Evolutionary conservation across 2,888 invertebrate species (phyloP).

Genomic region (Auanema sp.): DNA sequence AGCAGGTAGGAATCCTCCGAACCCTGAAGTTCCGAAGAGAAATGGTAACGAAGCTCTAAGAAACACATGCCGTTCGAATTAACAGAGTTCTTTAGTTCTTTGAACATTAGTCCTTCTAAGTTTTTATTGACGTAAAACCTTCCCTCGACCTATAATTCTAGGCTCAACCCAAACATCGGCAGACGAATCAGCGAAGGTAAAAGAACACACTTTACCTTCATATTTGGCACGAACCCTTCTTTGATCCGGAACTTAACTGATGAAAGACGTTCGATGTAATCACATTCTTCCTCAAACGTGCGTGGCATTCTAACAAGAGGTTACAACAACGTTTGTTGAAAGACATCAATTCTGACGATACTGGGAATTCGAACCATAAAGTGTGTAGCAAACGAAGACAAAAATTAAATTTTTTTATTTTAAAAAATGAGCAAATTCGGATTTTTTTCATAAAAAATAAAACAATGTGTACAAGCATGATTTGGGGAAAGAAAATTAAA

Average conservation of each 20-base stretch:
- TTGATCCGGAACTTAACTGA: constrained; percentile 88
- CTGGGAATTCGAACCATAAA: too few species aligned
- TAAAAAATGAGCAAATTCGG: neutral
- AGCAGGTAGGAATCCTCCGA: constrained; percentile 95
- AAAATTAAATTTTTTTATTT: neutral
- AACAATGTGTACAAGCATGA: neutral
- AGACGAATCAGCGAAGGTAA: neutral
- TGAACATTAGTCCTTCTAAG: constrained; percentile 92
- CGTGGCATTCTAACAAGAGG: constrained; percentile 64
- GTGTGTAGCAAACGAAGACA: too few species aligned
- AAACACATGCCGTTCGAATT: constrained; percentile 50
- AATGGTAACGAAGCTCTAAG: neutral
- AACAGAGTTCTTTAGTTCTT: constrained; percentile 87
- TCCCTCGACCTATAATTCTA: constrained; percentile 79
- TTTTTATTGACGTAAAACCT: constrained; percentile 90
- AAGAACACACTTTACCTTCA: constrained; percentile 74
- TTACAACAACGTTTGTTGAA: neutral
- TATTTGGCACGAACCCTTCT: constrained; percentile 97
- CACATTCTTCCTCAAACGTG: constrained; percentile 85
- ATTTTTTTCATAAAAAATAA: constrained; percentile 3
- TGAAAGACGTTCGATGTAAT: constrained; percentile 85
- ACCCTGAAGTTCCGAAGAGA: constrained; percentile 62
- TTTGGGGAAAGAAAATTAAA: constrained; percentile 2
- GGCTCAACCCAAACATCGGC: neutral
- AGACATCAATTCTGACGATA: neutral